Evolutionary conservation across 2,113 vertebrate species (phyloP).

Genomic region (Garra rufa): DNA sequence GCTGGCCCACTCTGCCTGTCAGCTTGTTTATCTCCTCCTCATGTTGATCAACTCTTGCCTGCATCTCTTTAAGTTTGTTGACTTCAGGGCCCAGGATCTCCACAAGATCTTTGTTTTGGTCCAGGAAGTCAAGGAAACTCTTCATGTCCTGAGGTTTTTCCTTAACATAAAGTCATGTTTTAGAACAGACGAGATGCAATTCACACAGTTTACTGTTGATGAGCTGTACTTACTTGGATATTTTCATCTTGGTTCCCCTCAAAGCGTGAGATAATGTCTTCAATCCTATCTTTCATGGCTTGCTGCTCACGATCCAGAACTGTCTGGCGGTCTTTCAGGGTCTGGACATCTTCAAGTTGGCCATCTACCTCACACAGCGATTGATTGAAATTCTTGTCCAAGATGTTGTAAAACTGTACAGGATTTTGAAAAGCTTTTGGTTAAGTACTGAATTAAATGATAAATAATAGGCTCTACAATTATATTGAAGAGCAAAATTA

Average conservation of each 20-base stretch:
- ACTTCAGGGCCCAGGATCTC: conserved; percentile 58
- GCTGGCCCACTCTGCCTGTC: conserved; percentile 47
- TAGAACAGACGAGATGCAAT: background rate
- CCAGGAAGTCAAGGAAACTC: conserved; percentile 60
- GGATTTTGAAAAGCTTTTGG: no score
- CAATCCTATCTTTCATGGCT: conserved; percentile 63
- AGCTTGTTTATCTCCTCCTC: conserved; percentile 56
- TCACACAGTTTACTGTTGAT: background rate
- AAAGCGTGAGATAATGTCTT: conserved; percentile 38
- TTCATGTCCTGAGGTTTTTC: conserved; percentile 50
- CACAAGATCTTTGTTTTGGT: conserved; percentile 62
- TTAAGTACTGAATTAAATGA: background rate
- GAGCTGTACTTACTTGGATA: conserved; percentile 12
- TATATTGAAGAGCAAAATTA: background rate
- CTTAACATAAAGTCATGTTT: conserved; percentile 5
- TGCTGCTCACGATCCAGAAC: conserved; percentile 57
- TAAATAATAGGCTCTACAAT: background rate
- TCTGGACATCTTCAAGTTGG: background rate
- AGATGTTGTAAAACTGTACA: conserved; percentile 44
- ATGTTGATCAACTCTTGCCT: conserved; percentile 54
- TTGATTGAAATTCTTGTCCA: conserved; percentile 27
- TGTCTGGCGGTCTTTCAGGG: conserved; percentile 12
- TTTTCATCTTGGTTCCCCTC: conserved; percentile 47
- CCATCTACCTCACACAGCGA: background rate
- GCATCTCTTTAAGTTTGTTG: conserved; percentile 52